Base-by-base conservation (phyloP, 1,140 invertebrate species). In the Colletes latitarsis region DNA sequence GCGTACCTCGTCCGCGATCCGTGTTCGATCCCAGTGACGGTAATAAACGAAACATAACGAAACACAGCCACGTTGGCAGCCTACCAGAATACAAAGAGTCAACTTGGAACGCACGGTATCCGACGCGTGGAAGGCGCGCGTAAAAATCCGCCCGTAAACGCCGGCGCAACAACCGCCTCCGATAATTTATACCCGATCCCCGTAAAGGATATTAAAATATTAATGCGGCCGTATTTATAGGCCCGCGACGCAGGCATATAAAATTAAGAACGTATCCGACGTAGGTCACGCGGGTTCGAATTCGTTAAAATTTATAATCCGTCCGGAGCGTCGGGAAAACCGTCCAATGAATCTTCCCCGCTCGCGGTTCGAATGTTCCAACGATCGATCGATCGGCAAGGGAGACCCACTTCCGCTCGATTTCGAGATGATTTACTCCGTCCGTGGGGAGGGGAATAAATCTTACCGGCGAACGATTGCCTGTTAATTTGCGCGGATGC, bases 191-290 rank as follows among this genome's bases (percentile, higher is more conserved):
- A 63, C 58, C 66, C 39, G 63, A 82, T 72, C 83, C 84, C 64
- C 74, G 52, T 55, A 49, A 41, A 21, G 76, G 67, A 83, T 88
- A 89, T 87, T 88, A 86, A 89, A 88, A 89, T 88, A 89, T 90
- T 90, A 89, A 89, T 86, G 81, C 79, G 83, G 69, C 81, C 71
- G 85, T 89, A 90, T 91, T 91, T 89, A 87, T 89, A 76, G 85
- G 71, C 75, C 70, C 80, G 58, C 66, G 43, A 67, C 58, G 64
- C 19, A 62, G 69, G 79, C 82, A 82, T 66, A 66, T 87, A 88
- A 86, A 87, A 87, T 83, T 68, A 88, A 82, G 62, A 82, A 83
- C 77, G 71, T 69, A 85, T 85, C 63, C 77, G 71, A 62, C 62
- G 62, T 41, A 53, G 85, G 69, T 82, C 76, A 66, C 75, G 75